A percentile compares a stretch with the other conserved stretches of the same genome.
phyloP scores from a whole-genome alignment of 1,140 invertebrate species.

The Drosophila auraria region DNA sequence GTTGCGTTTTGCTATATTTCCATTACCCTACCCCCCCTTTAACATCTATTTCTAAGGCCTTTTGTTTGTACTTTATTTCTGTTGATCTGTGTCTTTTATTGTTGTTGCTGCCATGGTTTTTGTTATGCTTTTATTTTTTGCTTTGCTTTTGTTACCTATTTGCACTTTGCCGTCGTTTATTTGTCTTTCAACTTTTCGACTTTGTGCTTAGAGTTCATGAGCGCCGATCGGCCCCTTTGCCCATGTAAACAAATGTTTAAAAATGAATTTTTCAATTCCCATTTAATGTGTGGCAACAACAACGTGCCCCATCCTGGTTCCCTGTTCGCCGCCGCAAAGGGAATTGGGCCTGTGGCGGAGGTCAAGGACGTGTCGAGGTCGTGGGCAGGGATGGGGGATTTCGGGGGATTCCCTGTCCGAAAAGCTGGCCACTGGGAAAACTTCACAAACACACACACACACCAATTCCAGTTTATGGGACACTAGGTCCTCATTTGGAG shows the following conservation, averaged over 20 bases:
- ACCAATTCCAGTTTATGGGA: slow-evolving; percentile 28
- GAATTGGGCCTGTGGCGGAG: slow-evolving; percentile 36
- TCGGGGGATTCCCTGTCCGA: not conserved
- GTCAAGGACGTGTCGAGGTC: slow-evolving; percentile 52
- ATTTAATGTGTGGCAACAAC: slow-evolving; percentile 60
- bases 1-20: slow-evolving; percentile 24
- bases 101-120: slow-evolving; percentile 30
- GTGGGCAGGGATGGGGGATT: not conserved
- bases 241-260: slow-evolving; percentile 76
- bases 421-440: slow-evolving; percentile 9
- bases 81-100: slow-evolving; percentile 59
- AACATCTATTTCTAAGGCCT: slow-evolving; percentile 14
- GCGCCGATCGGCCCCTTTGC: slow-evolving; percentile 14
- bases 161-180: slow-evolving; percentile 69
- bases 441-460: slow-evolving; percentile 19
- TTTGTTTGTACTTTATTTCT: slow-evolving; percentile 49
- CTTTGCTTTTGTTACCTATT: slow-evolving; percentile 60
- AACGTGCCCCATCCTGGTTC: slow-evolving; percentile 19
- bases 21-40: not conserved
- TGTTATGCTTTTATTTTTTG: not conserved
- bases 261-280: slow-evolving; percentile 79
- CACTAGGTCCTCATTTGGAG: slow-evolving; percentile 36
- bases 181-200: slow-evolving; percentile 79
- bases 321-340: slow-evolving; percentile 14
- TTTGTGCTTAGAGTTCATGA: slow-evolving; percentile 73